These are phyloP conservation scores for Pipistrellus pygmaeus DNA, from an alignment of 2,797 vertebrate species.

Conservation along the genomic window DNA sequence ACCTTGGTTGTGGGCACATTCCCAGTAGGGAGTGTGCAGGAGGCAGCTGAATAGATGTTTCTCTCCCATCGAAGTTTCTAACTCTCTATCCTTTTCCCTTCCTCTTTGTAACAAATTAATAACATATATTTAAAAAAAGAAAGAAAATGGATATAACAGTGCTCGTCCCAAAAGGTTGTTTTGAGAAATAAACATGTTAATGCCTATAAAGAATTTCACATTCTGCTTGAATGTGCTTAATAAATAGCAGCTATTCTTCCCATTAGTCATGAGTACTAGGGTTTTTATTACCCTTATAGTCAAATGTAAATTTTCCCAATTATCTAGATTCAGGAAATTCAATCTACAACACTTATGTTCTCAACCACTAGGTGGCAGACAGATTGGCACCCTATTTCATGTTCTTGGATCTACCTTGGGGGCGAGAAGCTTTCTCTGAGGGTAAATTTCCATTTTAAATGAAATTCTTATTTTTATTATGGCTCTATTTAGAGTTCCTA, in stretches of 20 bases:
- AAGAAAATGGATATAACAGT: slow-evolving; percentile 9
- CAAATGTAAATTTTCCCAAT: slow-evolving; percentile 38
- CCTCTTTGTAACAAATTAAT: too few species aligned
- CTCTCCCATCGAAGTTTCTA: too few species aligned
- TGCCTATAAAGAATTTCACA: not conserved
- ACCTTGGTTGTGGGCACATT: too few species aligned
- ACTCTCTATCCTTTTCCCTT: too few species aligned
- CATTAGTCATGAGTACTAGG: not conserved
- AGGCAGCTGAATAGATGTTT: too few species aligned
- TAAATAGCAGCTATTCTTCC: not conserved
- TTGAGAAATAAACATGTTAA: not conserved
- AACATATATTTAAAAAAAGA: too few species aligned
- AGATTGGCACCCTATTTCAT: not conserved
- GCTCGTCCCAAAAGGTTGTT: not conserved
- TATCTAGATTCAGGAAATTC: slow-evolving; percentile 21
- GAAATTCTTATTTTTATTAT: not conserved
- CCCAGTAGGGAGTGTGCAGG: too few species aligned
- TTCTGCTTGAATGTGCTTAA: not conserved
- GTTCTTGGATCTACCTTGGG: not conserved
- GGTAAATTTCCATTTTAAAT: not conserved
- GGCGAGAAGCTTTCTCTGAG: slow-evolving; percentile 28
- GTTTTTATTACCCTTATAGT: not conserved
- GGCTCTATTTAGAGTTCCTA: not conserved
- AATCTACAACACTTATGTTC: not conserved
- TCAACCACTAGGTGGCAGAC: slow-evolving; percentile 34